Percentiles rank a stretch among this genome's conserved stretches.
Conservation (phyloP, 2,113 vertebrate species). For the Melanerpes aurifrons region DNA sequence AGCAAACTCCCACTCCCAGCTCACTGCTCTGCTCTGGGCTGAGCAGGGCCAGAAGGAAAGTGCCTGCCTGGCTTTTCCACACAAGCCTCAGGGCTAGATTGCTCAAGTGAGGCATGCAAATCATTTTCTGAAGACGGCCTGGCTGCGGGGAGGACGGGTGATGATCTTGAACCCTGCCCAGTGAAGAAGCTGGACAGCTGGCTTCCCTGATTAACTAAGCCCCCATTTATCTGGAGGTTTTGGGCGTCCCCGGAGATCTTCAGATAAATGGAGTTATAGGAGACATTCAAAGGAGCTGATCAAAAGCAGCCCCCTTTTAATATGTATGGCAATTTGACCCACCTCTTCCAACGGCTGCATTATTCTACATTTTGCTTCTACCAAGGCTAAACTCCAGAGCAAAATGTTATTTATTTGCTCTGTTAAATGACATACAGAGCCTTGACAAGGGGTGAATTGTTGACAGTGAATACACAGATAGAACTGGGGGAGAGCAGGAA, state of each 20-base stretch:
- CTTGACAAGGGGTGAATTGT: background rate
- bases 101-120: constrained; percentile 2
- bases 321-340: constrained; percentile 56
- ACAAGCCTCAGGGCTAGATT: background rate
- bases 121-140: background rate
- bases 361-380: constrained; percentile 30
- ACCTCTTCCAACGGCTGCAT: background rate
- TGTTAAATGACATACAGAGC: background rate
- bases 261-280: constrained; percentile 42
- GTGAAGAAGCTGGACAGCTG: constrained; percentile 44
- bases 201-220: constrained; percentile 63
- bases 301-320: constrained; percentile 54
- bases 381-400: background rate
- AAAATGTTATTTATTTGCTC: background rate
- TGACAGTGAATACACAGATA: background rate
- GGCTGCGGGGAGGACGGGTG: background rate
- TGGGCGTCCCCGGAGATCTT: constrained; percentile 26
- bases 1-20: background rate
- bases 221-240: constrained; percentile 6
- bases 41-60: background rate
- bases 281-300: constrained; percentile 16
- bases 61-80: background rate
- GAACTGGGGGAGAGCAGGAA: background rate
- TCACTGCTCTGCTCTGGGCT: background rate
- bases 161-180: constrained; percentile 8